These are phyloP conservation scores for Oreochromis aureus DNA, from an alignment of 2,113 vertebrate species.

Conservation along the genomic window DNA sequence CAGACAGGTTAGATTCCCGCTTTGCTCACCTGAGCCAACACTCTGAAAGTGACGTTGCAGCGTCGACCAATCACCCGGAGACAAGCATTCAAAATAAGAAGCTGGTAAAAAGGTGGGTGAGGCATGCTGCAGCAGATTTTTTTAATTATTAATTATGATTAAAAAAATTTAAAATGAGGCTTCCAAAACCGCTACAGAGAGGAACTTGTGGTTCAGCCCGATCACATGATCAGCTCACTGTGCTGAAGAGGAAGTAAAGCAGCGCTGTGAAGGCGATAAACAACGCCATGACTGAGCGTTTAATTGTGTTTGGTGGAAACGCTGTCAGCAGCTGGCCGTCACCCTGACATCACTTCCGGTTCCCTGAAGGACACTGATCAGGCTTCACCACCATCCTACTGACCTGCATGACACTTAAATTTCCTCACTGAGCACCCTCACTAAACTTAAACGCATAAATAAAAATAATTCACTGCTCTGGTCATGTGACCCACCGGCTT, in stretches of 20 bases:
- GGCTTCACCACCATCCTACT: not conserved
- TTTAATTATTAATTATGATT: not conserved
- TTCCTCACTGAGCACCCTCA: not conserved
- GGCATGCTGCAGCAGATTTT: not conserved
- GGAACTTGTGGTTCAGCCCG: not conserved
- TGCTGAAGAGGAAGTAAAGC: not conserved
- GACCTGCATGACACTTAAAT: not conserved
- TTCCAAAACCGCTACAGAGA: not conserved
- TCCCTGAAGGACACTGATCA: not conserved
- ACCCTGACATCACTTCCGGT: not conserved
- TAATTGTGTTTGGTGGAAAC: not conserved
- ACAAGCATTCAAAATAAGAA: not conserved
- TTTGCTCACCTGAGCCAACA: not conserved
- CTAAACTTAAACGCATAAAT: not conserved
- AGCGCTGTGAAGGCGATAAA: not conserved
- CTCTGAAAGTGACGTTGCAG: not conserved
- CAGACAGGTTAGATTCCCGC: not conserved
- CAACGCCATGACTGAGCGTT: not conserved
- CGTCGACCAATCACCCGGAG: too few species aligned
- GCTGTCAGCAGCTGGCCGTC: not conserved
- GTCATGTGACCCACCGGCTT: not conserved
- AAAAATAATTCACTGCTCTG: not conserved
- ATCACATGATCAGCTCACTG: not conserved
- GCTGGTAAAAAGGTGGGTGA: not conserved
- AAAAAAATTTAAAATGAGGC: not conserved